Evolutionary conservation across 2,113 vertebrate species (phyloP), one percentile per base, ranked within the genome.

Genomic region (Aspiorhynchus laticeps): DNA sequence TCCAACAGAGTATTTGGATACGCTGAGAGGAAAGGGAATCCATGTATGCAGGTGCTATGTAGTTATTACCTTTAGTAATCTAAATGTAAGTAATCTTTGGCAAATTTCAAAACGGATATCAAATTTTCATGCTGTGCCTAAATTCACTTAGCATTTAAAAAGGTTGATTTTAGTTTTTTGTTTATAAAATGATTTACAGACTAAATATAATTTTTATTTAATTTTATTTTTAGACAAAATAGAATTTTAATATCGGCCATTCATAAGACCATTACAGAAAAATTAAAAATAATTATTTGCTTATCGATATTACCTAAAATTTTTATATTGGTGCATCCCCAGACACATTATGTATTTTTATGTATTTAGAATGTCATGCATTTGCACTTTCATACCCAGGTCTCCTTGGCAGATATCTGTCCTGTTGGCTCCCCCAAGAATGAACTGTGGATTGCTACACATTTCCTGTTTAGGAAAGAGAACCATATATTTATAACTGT

Each of bases 391-490:
- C 90, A 90, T 96, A 98, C 98, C 98, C 93, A 99, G 92, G 91
- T 98, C 97, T 95, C 98, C 98, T 93, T 99, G 98, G 90, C 98
- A 99, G 93, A 99, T 99, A 91, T 99, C 98, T 79, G 96, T 99
- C 91, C 98, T 96, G 87, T 96, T 97, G 91, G 98, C 98, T 93
- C 97, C 98, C 17, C 96, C 97, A 0, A 99, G 90, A 85, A 99
- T 99, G 93, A 99, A 99, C 76, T 98, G 92, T 26, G 98, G 98
- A 90, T 98, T 97, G 88, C 97, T 95, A 87, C 97, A 98, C 83
- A 99, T 98, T 94, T 99, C 97, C 98, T 99, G 93, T 88, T 46
- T 76, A 8, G 11, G 26, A 85, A 90, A 87, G 43, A 75, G 24
- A 87, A 74, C 51, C 26, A 75, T 1, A 85, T 4, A 43, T 33